Percentiles rank a stretch among this genome's conserved stretches.
phyloP scores from a whole-genome alignment of 2,797 vertebrate species.

The Vipera latastei region DNA sequence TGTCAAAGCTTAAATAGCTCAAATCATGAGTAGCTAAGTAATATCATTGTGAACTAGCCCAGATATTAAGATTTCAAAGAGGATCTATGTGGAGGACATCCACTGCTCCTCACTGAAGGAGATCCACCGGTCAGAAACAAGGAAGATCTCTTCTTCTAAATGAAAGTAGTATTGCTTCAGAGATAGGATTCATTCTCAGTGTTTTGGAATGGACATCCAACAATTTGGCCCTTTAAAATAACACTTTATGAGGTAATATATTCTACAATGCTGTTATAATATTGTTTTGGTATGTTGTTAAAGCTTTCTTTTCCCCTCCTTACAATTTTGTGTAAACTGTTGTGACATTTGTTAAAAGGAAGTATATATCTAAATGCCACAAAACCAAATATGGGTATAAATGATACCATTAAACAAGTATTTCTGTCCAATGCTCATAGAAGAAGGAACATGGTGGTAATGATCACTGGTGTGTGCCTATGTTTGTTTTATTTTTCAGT shows the following conservation, averaged over 20 bases:
- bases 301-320: neutral
- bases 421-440: neutral
- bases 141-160: neutral
- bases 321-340: neutral
- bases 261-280: neutral
- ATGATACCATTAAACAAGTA: neutral
- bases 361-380: neutral
- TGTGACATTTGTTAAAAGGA: neutral
- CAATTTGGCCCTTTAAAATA: neutral
- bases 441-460: neutral
- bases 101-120: neutral
- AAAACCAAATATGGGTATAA: neutral
- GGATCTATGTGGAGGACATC: neutral
- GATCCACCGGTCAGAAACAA: neutral
- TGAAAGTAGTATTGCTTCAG: neutral
- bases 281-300: neutral
- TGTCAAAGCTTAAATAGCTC: neutral
- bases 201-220: neutral
- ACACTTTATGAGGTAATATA: neutral
- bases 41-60: neutral
- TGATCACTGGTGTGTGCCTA: neutral
- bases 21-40: neutral
- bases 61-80: neutral
- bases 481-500: neutral
- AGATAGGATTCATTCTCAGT: neutral